Conservation (phyloP, 2,113 vertebrate genomes). For the Addax nasomaculatus region DNA sequence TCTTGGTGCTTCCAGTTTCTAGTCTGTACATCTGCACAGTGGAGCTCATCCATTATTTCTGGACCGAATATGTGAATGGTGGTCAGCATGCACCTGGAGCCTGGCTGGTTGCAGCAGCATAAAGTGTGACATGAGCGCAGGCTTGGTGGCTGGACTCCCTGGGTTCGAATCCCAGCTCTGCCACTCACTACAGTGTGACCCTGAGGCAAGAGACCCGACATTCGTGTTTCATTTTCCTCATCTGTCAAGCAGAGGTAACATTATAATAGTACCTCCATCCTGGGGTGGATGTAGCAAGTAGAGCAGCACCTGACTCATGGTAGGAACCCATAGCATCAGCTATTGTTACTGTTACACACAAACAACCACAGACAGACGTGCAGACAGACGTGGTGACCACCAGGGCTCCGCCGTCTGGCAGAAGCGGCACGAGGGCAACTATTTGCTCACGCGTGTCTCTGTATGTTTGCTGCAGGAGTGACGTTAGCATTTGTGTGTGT, state of each 20-base stretch:
- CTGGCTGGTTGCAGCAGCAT: background rate
- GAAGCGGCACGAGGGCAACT: background rate
- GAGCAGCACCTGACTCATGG: background rate
- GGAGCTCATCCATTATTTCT: background rate
- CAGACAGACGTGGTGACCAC: background rate
- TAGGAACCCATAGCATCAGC: background rate
- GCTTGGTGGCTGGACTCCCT: background rate
- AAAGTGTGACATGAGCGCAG: background rate
- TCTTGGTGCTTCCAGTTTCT: background rate
- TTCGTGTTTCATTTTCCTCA: background rate
- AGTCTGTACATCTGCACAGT: background rate
- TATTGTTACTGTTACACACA: background rate
- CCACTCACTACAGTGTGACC: background rate
- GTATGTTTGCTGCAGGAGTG: background rate
- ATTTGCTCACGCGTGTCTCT: accelerated
- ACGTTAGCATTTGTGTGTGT: background rate
- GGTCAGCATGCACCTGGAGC: background rate
- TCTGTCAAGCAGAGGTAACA: background rate
- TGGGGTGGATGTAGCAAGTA: background rate
- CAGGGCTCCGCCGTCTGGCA: background rate
- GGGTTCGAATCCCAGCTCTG: background rate
- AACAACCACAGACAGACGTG: accelerated
- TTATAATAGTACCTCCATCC: background rate
- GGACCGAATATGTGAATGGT: accelerated
- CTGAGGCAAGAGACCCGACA: background rate